Conservation (phyloP, 2,797 vertebrate species). For the Heteromormyrus szaboi region DNA sequence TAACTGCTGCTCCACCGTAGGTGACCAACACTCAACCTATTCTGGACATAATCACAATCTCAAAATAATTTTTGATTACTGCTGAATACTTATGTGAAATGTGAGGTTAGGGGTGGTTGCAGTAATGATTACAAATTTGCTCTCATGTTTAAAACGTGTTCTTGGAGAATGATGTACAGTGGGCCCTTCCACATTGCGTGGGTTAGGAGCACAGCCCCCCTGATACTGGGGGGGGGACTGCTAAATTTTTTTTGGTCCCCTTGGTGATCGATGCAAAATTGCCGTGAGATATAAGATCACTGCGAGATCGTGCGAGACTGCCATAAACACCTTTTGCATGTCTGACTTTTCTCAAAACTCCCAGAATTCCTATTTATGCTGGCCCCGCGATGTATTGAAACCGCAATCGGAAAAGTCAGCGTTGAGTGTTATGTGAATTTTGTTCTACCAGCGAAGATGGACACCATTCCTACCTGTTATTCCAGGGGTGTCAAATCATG, state of each 20-base stretch:
- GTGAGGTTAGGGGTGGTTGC: neutral
- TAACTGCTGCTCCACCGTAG: conserved; percentile 32
- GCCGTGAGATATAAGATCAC: neutral
- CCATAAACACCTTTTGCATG: neutral
- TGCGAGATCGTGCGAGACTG: neutral
- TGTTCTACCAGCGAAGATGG: neutral
- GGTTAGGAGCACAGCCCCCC: neutral
- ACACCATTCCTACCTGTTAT: neutral
- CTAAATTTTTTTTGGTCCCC: neutral
- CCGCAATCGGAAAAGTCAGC: neutral
- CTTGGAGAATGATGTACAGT: neutral
- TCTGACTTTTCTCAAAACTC: neutral
- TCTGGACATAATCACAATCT: neutral
- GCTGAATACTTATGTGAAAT: neutral
- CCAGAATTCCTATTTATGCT: neutral
- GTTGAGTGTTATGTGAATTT: neutral
- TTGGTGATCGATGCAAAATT: neutral
- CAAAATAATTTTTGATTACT: neutral
- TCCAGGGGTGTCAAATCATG: neutral
- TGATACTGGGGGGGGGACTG: neutral
- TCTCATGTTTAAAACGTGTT: neutral
- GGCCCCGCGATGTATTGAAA: neutral
- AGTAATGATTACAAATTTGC: neutral
- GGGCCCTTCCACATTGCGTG: neutral
- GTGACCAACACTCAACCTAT: neutral